Evolutionary conservation across 2,113 vertebrate genomes (phyloP).

Genomic region (Astatotilapia flaviijosephi): DNA sequence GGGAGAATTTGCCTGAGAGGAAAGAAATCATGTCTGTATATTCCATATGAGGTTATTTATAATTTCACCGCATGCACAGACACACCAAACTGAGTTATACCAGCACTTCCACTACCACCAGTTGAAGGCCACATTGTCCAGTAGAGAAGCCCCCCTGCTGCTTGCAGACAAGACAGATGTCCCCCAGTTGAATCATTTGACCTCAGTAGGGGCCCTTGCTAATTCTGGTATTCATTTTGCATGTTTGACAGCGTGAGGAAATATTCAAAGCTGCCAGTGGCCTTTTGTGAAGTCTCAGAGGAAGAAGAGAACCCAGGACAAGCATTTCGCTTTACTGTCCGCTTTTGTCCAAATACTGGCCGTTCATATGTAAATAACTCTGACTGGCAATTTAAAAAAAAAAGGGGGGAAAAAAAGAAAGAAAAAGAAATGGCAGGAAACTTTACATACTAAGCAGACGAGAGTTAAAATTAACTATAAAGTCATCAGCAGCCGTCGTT

Average conservation of each 20-base stretch:
- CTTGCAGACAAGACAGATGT: constrained; percentile 38
- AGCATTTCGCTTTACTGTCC: constrained; percentile 11
- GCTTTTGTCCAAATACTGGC: constrained; percentile 2
- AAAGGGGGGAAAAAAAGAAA: neutral
- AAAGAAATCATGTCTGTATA: neutral
- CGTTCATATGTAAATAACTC: constrained; percentile 31
- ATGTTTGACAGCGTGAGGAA: constrained; percentile 10
- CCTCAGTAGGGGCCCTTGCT: constrained; percentile 12
- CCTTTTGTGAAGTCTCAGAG: constrained; percentile 14
- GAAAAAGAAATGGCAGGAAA: neutral
- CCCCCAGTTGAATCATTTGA: constrained; percentile 41
- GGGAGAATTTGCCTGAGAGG: neutral
- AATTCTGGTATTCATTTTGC: constrained; percentile 2
- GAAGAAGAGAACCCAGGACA: neutral
- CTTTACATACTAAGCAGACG: neutral
- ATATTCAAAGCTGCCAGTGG: constrained; percentile 19
- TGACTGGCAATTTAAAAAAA: neutral
- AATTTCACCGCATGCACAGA: neutral
- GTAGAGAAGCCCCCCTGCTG: neutral
- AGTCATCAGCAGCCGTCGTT: neutral
- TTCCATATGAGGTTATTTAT: neutral
- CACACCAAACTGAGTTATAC: neutral
- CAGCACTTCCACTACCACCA: neutral
- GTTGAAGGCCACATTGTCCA: constrained; percentile 27
- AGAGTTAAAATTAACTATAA: neutral